phyloP scores from a whole-genome alignment of 1,140 invertebrate species.

The Uloborus diversus region DNA sequence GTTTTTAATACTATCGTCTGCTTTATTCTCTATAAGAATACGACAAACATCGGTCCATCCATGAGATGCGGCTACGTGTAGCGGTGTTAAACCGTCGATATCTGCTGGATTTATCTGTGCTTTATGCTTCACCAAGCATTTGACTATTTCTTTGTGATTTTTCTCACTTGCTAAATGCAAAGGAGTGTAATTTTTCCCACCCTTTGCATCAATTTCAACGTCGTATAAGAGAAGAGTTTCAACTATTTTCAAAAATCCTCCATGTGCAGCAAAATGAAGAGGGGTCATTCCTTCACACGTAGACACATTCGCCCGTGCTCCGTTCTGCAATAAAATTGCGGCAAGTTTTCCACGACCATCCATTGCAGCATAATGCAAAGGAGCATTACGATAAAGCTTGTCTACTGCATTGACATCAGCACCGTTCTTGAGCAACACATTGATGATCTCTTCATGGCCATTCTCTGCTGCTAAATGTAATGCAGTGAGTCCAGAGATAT shows the following conservation, averaged over 20 bases:
- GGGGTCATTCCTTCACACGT: neutral
- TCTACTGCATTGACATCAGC: neutral
- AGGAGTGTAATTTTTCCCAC: neutral
- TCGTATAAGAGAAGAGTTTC: neutral
- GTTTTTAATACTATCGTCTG: no score
- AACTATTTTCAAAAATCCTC: neutral
- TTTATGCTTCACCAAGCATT: neutral
- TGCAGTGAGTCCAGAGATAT: neutral
- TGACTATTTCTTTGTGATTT: neutral
- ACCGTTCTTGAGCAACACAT: neutral
- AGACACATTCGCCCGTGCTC: neutral
- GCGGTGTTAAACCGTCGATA: no score
- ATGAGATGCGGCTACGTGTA: no score
- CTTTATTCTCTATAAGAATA: no score
- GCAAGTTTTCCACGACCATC: neutral
- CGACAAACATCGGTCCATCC: no score
- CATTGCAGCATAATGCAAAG: neutral
- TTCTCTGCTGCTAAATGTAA: neutral
- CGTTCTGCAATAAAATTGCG: neutral
- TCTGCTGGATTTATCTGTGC: constrained; percentile 20
- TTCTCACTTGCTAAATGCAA: neutral
- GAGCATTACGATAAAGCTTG: neutral
- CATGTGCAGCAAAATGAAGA: neutral
- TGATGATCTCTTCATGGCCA: neutral
- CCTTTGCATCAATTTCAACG: neutral